Percentiles rank a stretch among this genome's conserved stretches.
Conservation (phyloP, 2,888 invertebrate genomes). For the Amphipoea oculea region DNA sequence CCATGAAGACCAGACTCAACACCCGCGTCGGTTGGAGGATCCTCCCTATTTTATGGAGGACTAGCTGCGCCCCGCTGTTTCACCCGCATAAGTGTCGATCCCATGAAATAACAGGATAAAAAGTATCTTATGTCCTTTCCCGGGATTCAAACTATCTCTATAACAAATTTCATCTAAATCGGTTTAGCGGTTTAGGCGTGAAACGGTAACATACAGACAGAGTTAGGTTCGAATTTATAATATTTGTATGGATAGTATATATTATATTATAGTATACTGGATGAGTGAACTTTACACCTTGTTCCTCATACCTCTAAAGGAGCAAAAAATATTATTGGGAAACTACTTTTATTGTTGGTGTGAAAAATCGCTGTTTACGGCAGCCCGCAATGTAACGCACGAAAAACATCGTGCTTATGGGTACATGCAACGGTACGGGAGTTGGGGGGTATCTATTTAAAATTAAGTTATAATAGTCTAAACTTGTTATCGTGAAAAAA, state of each 20-base stretch:
- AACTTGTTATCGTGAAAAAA: background rate
- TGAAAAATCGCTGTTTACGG: background rate
- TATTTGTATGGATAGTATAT: too few species aligned
- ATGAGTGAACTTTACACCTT: background rate
- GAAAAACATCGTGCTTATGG: background rate
- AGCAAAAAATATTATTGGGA: background rate
- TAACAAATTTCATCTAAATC: too few species aligned
- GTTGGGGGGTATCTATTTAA: background rate
- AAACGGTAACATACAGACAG: too few species aligned
- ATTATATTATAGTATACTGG: too few species aligned
- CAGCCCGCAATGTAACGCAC: background rate
- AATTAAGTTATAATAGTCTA: background rate
- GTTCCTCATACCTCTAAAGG: background rate
- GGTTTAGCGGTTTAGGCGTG: too few species aligned
- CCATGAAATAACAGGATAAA: too few species aligned
- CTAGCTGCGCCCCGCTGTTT: too few species aligned
- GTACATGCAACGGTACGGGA: background rate
- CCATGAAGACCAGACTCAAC: background rate
- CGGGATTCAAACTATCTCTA: too few species aligned
- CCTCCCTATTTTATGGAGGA: background rate
- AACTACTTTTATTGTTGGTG: background rate
- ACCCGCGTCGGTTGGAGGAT: background rate
- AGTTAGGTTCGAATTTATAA: too few species aligned
- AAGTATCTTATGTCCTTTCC: too few species aligned
- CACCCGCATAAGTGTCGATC: too few species aligned